A percentile compares a stretch with the other conserved stretches of the same genome.
These are phyloP conservation scores for Drosophila kikkawai DNA, from an alignment of 1,140 invertebrate species.

Conservation along the genomic window DNA sequence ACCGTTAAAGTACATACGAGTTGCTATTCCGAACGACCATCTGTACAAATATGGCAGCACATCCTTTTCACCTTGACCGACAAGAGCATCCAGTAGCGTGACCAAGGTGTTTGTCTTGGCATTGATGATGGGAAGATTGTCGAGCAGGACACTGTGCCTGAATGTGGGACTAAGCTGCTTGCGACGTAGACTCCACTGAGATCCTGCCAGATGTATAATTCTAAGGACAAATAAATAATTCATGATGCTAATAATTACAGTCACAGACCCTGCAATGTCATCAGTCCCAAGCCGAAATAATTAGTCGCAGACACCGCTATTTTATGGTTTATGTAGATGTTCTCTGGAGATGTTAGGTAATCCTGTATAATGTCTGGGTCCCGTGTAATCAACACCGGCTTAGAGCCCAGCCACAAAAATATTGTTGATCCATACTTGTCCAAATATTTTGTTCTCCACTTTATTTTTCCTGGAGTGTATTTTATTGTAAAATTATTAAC, in stretches of 20 bases:
- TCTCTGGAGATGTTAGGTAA: slow-evolving; percentile 45
- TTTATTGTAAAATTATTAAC: background rate
- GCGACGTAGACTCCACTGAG: slow-evolving; percentile 52
- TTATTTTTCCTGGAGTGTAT: slow-evolving; percentile 28
- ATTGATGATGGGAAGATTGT: slow-evolving; percentile 60
- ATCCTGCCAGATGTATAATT: slow-evolving; percentile 22
- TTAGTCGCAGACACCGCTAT: background rate
- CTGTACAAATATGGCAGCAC: slow-evolving; percentile 40
- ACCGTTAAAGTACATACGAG: slow-evolving; percentile 38
- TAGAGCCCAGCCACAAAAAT: slow-evolving; percentile 55
- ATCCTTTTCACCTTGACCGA: slow-evolving; percentile 26
- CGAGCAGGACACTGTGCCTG: slow-evolving; percentile 43
- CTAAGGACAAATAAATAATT: background rate
- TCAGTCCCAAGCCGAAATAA: slow-evolving; percentile 41
- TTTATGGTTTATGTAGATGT: slow-evolving; percentile 39
- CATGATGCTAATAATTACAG: background rate
- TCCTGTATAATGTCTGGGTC: slow-evolving; percentile 58
- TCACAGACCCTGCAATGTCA: slow-evolving; percentile 45
- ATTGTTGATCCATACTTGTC: slow-evolving; percentile 43
- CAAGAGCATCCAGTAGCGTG: slow-evolving; percentile 17
- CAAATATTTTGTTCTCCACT: slow-evolving; percentile 17
- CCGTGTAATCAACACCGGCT: slow-evolving; percentile 40
- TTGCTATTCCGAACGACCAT: slow-evolving; percentile 47
- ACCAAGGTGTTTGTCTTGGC: slow-evolving; percentile 35
- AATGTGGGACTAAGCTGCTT: slow-evolving; percentile 54